phyloP scores from a whole-genome alignment of 1,140 invertebrate genomes.

The Oryctes rhinoceros region DNA sequence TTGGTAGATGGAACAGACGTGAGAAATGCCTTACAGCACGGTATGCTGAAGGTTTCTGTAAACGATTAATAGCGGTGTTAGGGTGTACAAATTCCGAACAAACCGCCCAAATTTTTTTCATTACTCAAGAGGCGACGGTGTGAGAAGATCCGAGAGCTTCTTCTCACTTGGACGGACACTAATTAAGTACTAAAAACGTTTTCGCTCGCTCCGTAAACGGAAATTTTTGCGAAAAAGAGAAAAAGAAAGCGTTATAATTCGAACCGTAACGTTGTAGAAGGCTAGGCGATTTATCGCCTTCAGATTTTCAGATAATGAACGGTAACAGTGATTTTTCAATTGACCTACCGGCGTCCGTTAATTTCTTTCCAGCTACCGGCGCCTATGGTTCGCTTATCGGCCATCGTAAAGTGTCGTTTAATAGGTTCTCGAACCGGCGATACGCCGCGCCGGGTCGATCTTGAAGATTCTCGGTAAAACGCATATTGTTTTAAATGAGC shows the following conservation, averaged over 20 bases:
- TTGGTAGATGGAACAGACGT: background rate
- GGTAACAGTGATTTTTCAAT: conserved; percentile 37
- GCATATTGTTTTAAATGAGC: conserved; percentile 34
- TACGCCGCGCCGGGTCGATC: conserved; percentile 19
- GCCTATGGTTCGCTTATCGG: conserved; percentile 35
- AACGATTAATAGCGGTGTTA: conserved; percentile 35
- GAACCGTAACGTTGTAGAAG: background rate
- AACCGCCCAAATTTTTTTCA: conserved; percentile 28
- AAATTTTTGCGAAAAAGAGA: background rate
- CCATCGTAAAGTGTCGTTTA: conserved; percentile 34
- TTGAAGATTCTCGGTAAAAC: conserved; percentile 27
- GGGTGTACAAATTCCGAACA: conserved; percentile 32
- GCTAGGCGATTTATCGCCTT: conserved; percentile 34
- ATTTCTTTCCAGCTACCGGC: conserved; percentile 30
- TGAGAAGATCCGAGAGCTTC: background rate
- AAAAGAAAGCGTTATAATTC: conserved; percentile 20
- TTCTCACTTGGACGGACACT: background rate
- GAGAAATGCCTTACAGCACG: conserved; percentile 24
- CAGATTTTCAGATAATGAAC: conserved; percentile 33
- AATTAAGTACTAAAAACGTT: conserved; percentile 24
- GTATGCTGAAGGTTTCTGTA: conserved; percentile 16
- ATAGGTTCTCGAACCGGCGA: conserved; percentile 23
- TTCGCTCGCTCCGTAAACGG: background rate
- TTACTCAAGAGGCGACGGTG: background rate
- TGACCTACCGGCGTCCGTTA: conserved; percentile 31